Conservation (phyloP, 53 echinoderm and acorn worm species). For the Apostichopus leukothele region DNA sequence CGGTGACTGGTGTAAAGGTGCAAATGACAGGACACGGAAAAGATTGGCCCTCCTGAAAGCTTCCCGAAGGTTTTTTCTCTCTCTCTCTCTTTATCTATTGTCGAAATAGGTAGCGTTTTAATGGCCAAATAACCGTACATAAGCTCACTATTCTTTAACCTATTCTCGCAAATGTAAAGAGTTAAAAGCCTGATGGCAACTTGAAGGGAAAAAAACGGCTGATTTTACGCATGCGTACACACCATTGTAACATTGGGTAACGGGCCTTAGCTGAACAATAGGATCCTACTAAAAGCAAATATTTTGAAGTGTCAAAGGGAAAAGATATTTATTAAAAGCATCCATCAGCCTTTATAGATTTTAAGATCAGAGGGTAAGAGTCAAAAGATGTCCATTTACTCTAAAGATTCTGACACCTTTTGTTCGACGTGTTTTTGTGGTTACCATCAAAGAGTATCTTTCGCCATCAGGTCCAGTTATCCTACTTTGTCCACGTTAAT, state of each 20-base stretch:
- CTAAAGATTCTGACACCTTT: slow-evolving; percentile 41
- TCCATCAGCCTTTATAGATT: slow-evolving; percentile 38
- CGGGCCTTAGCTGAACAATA: slow-evolving; percentile 9
- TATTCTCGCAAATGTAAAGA: slow-evolving; percentile 14
- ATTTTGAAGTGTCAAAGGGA: slow-evolving; percentile 35
- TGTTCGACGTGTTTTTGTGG: slow-evolving; percentile 3
- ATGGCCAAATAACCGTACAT: slow-evolving; percentile 36
- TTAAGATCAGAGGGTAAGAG: slow-evolving; percentile 18
- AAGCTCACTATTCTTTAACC: slow-evolving; percentile 18
- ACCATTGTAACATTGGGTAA: slow-evolving; percentile 29
- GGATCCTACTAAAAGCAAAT: slow-evolving; percentile 21
- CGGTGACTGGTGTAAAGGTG: no score
- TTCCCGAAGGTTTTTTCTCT: slow-evolving; percentile 19
- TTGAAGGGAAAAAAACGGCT: neutral
- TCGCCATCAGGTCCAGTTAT: no score
- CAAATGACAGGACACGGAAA: no score
- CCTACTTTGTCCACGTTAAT: no score
- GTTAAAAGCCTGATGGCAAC: slow-evolving; percentile 31
- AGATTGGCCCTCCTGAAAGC: neutral
- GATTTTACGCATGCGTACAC: slow-evolving; percentile 23
- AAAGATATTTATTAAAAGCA: slow-evolving; percentile 39
- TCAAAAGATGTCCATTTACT: slow-evolving; percentile 38
- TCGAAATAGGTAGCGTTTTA: slow-evolving; percentile 42
- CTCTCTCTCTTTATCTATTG: slow-evolving; percentile 4
- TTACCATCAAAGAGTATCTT: neutral